Evolutionary conservation across 2,797 vertebrate species (phyloP).

Genomic region (Stomatorhinus walkeri): DNA sequence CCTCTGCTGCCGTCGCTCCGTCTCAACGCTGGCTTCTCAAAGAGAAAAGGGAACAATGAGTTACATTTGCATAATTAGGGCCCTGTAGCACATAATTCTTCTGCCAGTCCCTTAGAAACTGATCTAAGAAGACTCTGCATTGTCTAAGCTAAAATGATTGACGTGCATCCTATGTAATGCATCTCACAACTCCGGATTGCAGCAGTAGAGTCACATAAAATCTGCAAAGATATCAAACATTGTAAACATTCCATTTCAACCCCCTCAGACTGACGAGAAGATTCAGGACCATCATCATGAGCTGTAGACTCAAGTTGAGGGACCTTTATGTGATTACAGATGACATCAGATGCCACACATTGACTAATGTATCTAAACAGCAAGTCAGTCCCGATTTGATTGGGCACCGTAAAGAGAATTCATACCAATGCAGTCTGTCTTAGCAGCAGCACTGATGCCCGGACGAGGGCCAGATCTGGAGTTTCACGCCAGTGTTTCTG

Average conservation of each 20-base stretch:
- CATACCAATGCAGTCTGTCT: too few relatives aligned
- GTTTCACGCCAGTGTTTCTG: not conserved
- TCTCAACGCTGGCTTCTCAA: not conserved
- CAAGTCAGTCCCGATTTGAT: not conserved
- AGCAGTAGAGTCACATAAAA: not conserved
- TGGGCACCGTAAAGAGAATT: not conserved
- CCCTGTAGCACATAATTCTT: not conserved
- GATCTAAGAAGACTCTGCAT: not conserved
- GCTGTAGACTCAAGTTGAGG: not conserved
- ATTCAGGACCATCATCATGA: not conserved
- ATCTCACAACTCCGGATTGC: not conserved
- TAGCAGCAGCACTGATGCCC: not conserved
- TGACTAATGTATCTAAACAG: not conserved
- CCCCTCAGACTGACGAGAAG: not conserved
- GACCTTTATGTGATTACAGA: not conserved
- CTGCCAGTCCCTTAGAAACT: not conserved
- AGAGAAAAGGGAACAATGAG: not conserved
- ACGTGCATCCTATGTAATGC: not conserved
- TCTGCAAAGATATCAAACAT: not conserved
- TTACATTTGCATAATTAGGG: not conserved
- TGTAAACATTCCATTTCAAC: not conserved
- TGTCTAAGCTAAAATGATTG: not conserved
- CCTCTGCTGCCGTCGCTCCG: not conserved
- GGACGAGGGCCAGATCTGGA: not conserved
- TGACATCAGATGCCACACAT: not conserved